Evolutionary conservation across 2,797 vertebrate species (phyloP), one percentile per base, ranked within the genome.

Genomic region (Cottoperca gobio): DNA sequence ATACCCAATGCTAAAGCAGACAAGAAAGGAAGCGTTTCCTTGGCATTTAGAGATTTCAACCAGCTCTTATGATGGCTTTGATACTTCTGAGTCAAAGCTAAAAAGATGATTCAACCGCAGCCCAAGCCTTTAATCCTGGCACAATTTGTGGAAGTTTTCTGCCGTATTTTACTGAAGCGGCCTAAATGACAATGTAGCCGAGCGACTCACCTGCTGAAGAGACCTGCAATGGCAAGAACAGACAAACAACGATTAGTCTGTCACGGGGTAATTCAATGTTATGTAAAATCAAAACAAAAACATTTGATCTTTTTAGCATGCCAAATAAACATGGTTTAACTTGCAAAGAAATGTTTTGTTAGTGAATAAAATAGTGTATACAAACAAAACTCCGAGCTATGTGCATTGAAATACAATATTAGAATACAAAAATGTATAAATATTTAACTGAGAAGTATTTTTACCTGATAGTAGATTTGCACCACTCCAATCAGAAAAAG

Each of bases 391-490:
- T 33, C 31, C 2, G 33, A 7, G 10, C 16, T 69, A 2, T 23
- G 28, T 49, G 9, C 23, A 54, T 28, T 28, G 28, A 48, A 55
- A 43, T 26, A 17, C 21, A 64, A 33, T 23, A 28, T 10, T 2
- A 13, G 13, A 43, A 7, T 52, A 24, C 2, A n/a, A 17, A 33
- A 31, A 33, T 17, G 40, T 35, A 14, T 0, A 5, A 13, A 8
- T 1, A 61, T 42, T 37, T 48, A 3, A 55, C 8, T 40, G 8
- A 55, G 21, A 12, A 6, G 4, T 0, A 33, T 43, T 0, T 52
- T 42, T 90, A 92, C 90, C 90, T 86, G 77, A 39, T 16, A 11
- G 74, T 4, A 55, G 54, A 79, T 10, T 46, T 0, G 76, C 3
- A 60, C 16, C 16, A 58, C 37, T 66, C 73, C 90, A 7, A 57